A percentile compares a stretch with the other conserved stretches of the same genome.
phyloP scores from a whole-genome alignment of 2,113 vertebrate genomes.

The Rhinopomastus cyanomelas region DNA sequence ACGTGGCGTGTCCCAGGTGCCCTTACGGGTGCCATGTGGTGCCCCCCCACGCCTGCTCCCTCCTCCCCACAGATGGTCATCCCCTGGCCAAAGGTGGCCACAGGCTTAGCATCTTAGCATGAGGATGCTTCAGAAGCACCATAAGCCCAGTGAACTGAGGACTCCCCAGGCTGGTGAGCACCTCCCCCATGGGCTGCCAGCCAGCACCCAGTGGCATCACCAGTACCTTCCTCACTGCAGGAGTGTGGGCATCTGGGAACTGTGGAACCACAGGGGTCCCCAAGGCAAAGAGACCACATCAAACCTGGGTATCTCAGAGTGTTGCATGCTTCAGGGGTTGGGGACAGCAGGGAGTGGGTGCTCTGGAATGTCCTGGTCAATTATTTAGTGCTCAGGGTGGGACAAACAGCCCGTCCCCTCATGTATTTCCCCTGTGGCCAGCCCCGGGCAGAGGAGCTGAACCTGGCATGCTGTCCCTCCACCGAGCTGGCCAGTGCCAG shows the following conservation, averaged over 20 bases:
- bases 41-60: background rate
- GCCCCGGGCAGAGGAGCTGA: background rate
- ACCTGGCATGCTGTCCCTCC: background rate
- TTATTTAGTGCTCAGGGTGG: accelerated
- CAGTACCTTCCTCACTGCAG: accelerated
- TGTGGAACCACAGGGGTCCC: background rate
- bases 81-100: background rate
- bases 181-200: background rate
- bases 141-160: background rate
- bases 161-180: accelerated
- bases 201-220: accelerated
- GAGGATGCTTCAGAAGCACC: background rate
- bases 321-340: accelerated
- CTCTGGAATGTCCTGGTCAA: background rate
- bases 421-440: background rate
- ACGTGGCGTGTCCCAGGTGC: no score
- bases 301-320: accelerated
- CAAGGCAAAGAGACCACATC: background rate
- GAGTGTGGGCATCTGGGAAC: background rate
- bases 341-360: background rate
- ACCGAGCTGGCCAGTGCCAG: background rate
- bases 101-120: accelerated
- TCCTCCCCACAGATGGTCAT: accelerated
- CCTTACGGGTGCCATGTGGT: background rate
- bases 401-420: accelerated